phyloP scores from a whole-genome alignment of 2,797 vertebrate genomes.

The Pangasius djambal region DNA sequence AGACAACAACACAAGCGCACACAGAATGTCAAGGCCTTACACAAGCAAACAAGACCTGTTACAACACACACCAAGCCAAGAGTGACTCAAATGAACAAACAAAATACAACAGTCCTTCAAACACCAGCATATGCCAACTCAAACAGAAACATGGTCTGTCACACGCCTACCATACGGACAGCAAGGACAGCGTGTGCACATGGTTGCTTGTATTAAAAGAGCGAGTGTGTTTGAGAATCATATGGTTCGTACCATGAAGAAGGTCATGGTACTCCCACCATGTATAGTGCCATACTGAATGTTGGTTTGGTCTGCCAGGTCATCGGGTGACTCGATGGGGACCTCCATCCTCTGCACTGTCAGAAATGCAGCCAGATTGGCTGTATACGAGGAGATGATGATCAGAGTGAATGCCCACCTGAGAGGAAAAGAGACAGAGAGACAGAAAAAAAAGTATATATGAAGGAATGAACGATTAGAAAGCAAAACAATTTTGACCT shows the following conservation, averaged over 20 bases:
- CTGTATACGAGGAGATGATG: conserved; percentile 97
- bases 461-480: neutral
- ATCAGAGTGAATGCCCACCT: conserved; percentile 98
- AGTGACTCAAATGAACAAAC: conserved; percentile 21
- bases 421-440: conserved; percentile 31
- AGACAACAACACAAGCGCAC: conserved; percentile 16
- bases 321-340: conserved; percentile 91
- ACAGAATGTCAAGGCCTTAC: conserved; percentile 19
- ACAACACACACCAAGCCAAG: conserved; percentile 24
- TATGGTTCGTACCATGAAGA: conserved; percentile 84
- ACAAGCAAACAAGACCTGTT: conserved; percentile 25
- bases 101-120: conserved; percentile 29
- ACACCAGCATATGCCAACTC: conserved; percentile 29
- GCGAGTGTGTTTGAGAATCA: neutral
- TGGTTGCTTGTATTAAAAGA: neutral
- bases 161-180: neutral
- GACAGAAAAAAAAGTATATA: neutral
- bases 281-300: conserved; percentile 95
- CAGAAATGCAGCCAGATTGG: conserved; percentile 93
- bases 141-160: conserved; percentile 11
- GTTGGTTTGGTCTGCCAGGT: conserved; percentile 94
- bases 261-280: conserved; percentile 96
- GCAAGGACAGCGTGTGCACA: neutral
- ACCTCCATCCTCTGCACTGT: conserved; percentile 96
- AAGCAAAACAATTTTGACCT: neutral